These are phyloP conservation scores for Urocitellus parryii DNA, from an alignment of 2,113 vertebrate genomes.

Conservation along the genomic window DNA sequence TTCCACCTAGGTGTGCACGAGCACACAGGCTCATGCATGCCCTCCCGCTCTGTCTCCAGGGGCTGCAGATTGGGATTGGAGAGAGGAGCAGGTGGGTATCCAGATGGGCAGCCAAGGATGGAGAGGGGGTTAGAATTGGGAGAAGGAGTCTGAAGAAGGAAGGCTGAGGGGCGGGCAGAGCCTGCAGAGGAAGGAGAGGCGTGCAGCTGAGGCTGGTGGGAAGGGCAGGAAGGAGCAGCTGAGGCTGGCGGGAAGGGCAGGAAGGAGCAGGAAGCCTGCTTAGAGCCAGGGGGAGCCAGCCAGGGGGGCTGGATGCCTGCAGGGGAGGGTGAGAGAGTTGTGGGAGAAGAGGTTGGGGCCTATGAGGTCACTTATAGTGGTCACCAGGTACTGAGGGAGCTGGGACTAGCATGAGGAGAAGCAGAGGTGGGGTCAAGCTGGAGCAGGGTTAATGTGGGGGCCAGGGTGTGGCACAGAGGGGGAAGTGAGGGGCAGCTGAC, in stretches of 20 bases:
- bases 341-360: no score
- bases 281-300: not conserved
- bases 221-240: not conserved
- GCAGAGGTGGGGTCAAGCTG: not conserved
- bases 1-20: not conserved
- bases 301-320: not conserved
- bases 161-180: not conserved
- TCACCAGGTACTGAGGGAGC: not conserved
- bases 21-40: not conserved
- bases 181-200: not conserved
- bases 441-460: not conserved
- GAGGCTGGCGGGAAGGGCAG: not conserved
- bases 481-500: not conserved
- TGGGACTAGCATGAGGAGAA: not conserved
- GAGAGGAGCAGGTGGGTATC: constrained; percentile 40
- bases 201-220: not conserved
- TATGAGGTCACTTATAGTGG: no score
- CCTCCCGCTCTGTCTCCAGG: not conserved
- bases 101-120: constrained; percentile 16
- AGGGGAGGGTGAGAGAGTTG: not conserved
- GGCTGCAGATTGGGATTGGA: not conserved
- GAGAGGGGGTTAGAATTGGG: not conserved
- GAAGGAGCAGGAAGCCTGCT: not conserved
- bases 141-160: not conserved
- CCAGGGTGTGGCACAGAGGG: not conserved